phyloP scores from a whole-genome alignment of 2,113 vertebrate species.

The Riparia riparia region DNA sequence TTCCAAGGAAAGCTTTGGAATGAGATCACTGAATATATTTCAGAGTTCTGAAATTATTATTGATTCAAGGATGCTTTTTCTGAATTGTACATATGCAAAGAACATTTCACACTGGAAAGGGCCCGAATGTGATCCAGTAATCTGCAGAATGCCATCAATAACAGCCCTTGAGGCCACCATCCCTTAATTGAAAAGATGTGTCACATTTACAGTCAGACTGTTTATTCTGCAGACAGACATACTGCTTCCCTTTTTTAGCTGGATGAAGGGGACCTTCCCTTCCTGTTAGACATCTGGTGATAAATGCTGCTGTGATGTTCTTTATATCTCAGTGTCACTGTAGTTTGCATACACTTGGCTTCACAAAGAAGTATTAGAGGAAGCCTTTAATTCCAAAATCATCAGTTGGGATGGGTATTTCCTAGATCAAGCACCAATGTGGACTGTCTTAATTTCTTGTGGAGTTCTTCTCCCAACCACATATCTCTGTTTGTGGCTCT shows the following conservation, averaged over 20 bases:
- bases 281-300: neutral
- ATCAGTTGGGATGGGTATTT: neutral
- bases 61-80: neutral
- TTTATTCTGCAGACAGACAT: neutral
- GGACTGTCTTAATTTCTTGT: neutral
- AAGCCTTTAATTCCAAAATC: neutral
- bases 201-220: neutral
- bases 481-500: neutral
- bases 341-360: neutral
- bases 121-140: neutral
- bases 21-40: neutral
- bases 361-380: neutral
- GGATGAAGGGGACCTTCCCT: neutral
- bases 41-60: conserved; percentile 9
- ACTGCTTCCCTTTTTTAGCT: neutral
- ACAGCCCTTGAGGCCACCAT: neutral
- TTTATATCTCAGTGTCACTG: neutral
- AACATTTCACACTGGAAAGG: neutral
- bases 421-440: neutral
- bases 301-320: neutral
- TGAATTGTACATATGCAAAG: neutral
- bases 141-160: neutral
- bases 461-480: neutral
- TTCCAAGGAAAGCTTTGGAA: neutral
- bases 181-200: neutral